Evolutionary conservation across 2,797 vertebrate species (phyloP).

Genomic region (Pangasius macronema): DNA sequence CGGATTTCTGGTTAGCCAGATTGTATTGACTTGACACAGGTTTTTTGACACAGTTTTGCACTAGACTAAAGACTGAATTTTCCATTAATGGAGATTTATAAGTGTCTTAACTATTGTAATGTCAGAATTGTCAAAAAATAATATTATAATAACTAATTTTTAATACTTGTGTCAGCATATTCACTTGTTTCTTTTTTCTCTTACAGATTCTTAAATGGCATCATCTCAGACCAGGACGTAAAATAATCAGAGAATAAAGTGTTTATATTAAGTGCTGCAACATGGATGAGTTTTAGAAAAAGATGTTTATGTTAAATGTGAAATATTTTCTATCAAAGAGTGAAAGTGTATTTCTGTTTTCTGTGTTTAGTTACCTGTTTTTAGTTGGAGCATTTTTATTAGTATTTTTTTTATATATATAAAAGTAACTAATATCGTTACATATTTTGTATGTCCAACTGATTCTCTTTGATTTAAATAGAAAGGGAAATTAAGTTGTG

Average conservation of each 20-base stretch:
- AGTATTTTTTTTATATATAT: neutral
- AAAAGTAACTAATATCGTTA: neutral
- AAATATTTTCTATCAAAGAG: neutral
- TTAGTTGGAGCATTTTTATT: constrained; percentile 13
- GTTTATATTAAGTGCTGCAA: neutral
- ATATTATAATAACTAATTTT: neutral
- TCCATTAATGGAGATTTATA: neutral
- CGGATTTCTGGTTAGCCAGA: neutral
- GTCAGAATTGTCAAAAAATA: neutral
- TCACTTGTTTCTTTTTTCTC: neutral
- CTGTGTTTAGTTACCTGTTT: constrained; percentile 10
- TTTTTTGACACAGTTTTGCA: neutral
- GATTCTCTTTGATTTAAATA: constrained; percentile 10
- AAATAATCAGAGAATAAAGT: neutral
- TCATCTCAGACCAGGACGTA: constrained; percentile 2
- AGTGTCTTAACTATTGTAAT: neutral
- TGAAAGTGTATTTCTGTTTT: constrained; percentile 7
- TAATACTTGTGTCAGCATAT: neutral
- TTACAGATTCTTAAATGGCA: constrained; percentile 24
- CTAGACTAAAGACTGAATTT: neutral
- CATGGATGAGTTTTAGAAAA: neutral
- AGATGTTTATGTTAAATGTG: neutral
- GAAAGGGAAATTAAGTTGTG: constrained; percentile 26
- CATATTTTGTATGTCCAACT: neutral
- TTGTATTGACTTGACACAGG: neutral